Evolutionary conservation across 2,113 vertebrate species (phyloP).

Genomic region (Xiphophorus hellerii): DNA sequence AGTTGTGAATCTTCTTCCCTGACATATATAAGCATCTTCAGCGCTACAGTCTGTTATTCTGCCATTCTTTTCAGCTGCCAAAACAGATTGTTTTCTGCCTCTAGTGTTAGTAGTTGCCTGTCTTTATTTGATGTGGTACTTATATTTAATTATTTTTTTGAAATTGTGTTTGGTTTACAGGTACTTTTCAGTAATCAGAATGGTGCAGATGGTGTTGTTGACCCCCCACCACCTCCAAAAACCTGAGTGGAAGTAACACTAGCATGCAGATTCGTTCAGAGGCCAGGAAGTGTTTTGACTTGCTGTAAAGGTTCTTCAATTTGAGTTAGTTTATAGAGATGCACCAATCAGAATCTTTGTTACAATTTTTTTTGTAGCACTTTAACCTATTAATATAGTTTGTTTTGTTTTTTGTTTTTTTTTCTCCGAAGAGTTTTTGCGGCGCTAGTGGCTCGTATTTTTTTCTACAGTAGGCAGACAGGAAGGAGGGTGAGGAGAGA

Average conservation of each 20-base stretch:
- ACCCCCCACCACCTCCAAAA: conserved; percentile 59
- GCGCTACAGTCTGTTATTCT: conserved; percentile 83
- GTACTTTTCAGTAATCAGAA: conserved; percentile 79
- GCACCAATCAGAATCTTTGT: neutral
- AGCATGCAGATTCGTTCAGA: conserved; percentile 71
- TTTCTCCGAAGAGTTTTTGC: too few relatives aligned
- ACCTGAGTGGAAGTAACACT: conserved; percentile 81
- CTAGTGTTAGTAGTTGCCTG: conserved; percentile 48
- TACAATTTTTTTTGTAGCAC: neutral
- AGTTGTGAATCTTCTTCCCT: conserved; percentile 78
- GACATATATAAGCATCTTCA: conserved; percentile 75
- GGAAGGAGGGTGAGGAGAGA: too few relatives aligned
- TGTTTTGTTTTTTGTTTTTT: too few relatives aligned
- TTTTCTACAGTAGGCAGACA: too few relatives aligned
- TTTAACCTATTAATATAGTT: neutral
- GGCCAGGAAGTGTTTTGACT: conserved; percentile 77
- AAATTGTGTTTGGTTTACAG: conserved; percentile 94
- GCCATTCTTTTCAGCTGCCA: conserved; percentile 83
- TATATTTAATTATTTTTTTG: conserved; percentile 64
- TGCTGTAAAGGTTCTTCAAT: conserved; percentile 76
- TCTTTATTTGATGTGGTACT: conserved; percentile 78
- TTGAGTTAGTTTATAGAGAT: conserved; percentile 5
- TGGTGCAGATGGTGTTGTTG: conserved; percentile 85
- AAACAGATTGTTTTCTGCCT: conserved; percentile 68
- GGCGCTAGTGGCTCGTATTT: too few relatives aligned